Conservation (phyloP, 2,888 invertebrate genomes). For the Brachypterus glaber region DNA sequence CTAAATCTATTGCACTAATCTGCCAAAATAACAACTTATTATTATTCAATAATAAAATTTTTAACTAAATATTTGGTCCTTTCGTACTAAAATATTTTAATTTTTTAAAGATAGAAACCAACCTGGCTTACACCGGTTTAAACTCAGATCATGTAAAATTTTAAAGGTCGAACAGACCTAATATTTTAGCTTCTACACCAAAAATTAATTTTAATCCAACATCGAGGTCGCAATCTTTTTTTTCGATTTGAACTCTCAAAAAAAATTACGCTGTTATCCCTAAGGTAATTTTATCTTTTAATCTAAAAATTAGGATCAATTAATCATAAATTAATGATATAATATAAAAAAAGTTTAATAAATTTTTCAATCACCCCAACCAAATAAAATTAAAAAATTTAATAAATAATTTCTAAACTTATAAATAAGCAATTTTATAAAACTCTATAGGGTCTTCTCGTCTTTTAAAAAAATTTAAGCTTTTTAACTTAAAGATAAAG, state of each 20-base stretch:
- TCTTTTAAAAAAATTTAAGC: conserved; percentile 56
- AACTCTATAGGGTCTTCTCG: conserved; percentile 75
- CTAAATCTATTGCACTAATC: conserved; percentile 64
- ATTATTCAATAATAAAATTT: conserved; percentile 40
- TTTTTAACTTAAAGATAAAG: conserved; percentile 55
- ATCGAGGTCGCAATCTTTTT: conserved; percentile 78
- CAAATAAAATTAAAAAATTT: conserved; percentile 50
- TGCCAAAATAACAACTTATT: conserved; percentile 49
- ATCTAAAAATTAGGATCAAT: conserved; percentile 51
- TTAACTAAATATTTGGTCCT: conserved; percentile 57
- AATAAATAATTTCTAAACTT: conserved; percentile 32
- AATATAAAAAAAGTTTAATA: conserved; percentile 44
- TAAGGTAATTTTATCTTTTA: conserved; percentile 67
- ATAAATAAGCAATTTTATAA: conserved; percentile 39
- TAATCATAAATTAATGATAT: conserved; percentile 39
- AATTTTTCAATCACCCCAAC: no score
- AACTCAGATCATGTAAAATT: conserved; percentile 83
- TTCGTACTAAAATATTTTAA: conserved; percentile 64
- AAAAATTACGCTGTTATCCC: conserved; percentile 79
- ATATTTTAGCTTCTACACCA: conserved; percentile 56
- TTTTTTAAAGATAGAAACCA: conserved; percentile 68
- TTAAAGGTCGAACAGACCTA: conserved; percentile 76
- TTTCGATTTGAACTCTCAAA: conserved; percentile 64
- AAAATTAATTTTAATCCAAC: conserved; percentile 71
- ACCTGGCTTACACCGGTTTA: conserved; percentile 79